Conservation (phyloP, 2,888 invertebrate species). For the Brenthis ino region DNA sequence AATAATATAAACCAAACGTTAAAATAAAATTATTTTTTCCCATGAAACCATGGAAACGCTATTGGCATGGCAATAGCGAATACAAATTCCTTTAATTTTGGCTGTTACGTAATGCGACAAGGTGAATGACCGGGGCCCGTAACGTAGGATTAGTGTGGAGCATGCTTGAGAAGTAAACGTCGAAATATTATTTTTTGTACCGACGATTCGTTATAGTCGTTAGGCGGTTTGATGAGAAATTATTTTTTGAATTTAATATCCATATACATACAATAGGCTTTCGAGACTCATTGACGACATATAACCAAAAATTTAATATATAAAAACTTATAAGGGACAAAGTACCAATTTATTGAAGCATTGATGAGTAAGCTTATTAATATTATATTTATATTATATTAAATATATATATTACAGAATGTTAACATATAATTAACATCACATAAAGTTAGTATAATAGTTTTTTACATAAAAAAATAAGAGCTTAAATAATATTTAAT, state of each 20-base stretch:
- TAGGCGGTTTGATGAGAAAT: slow-evolving; percentile 5
- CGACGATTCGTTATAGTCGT: slow-evolving; percentile 6
- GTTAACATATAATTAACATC: no score
- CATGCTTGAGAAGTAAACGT: slow-evolving; percentile 10
- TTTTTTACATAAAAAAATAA: no score
- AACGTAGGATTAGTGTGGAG: slow-evolving; percentile 34
- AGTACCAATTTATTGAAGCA: no score
- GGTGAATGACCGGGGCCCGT: slow-evolving; percentile 64
- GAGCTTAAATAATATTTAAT: no score
- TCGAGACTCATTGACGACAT: no score
- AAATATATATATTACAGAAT: no score
- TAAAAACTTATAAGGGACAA: no score
- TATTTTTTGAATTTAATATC: background rate
- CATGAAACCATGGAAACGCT: slow-evolving; percentile 11
- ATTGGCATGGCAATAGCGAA: slow-evolving; percentile 28
- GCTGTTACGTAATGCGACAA: slow-evolving; percentile 58
- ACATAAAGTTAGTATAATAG: no score
- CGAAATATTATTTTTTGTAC: slow-evolving; percentile 9
- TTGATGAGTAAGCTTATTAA: no score
- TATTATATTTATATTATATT: no score
- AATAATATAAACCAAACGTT: background rate
- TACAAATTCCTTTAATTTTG: slow-evolving; percentile 58
- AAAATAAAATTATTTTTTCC: background rate
- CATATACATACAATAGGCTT: background rate
- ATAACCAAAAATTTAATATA: no score